Evolutionary conservation across 2,797 vertebrate species (phyloP).

Genomic region (Muscicapa striata): DNA sequence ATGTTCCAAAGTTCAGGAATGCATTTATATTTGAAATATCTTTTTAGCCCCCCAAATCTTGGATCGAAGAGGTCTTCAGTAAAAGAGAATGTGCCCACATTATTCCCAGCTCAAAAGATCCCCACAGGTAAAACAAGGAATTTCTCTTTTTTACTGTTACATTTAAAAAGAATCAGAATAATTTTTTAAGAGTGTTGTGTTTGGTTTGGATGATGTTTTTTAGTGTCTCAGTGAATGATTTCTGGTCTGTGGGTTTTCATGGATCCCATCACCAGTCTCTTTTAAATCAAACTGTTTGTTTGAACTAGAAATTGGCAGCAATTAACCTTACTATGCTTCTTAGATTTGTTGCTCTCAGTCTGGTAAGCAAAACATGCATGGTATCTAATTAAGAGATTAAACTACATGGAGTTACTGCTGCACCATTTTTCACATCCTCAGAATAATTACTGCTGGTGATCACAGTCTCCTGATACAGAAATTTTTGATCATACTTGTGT

Average conservation of each 20-base stretch:
- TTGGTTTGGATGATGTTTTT: background rate
- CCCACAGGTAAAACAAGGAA: conserved; percentile 84
- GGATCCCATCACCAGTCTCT: background rate
- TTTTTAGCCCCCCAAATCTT: conserved; percentile 84
- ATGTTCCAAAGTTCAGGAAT: background rate
- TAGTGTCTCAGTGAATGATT: background rate
- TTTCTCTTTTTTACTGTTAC: background rate
- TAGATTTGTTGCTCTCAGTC: background rate
- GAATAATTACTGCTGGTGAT: background rate
- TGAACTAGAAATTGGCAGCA: background rate
- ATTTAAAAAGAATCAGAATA: background rate
- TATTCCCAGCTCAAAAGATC: conserved; percentile 85
- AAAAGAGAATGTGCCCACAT: conserved; percentile 93
- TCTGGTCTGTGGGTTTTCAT: background rate
- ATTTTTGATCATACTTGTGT: background rate
- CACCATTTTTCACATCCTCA: background rate
- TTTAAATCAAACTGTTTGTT: background rate
- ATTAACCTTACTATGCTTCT: background rate
- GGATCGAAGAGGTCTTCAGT: conserved; percentile 90
- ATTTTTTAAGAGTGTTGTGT: background rate
- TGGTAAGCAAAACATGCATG: background rate
- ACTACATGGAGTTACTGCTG: background rate
- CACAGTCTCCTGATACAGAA: background rate
- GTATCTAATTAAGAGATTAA: background rate
- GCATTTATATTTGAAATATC: conserved; percentile 30